These are phyloP conservation scores for Rallus crepitans DNA, from an alignment of 2,797 vertebrate species.

Conservation along the genomic window DNA sequence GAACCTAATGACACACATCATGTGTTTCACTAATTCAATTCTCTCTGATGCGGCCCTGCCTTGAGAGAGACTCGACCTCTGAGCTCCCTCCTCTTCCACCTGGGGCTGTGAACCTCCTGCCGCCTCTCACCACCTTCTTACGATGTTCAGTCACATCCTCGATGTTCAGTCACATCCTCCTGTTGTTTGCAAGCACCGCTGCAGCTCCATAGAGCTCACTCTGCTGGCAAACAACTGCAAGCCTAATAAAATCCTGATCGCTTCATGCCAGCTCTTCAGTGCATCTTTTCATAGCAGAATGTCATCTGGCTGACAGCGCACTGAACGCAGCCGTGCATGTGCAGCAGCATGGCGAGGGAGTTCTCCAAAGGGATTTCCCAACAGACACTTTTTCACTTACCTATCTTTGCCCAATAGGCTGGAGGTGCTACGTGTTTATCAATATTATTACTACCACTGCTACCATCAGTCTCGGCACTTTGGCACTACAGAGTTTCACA, in stretches of 20 bases:
- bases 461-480: not conserved
- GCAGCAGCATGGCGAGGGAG: not conserved
- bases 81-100: not conserved
- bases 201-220: not conserved
- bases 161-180: not conserved
- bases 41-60: not conserved
- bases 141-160: not conserved
- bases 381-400: not conserved
- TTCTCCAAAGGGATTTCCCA: conserved; percentile 20
- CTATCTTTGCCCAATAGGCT: conserved; percentile 26
- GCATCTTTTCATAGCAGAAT: conserved; percentile 13
- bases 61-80: not conserved
- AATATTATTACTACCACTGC: conserved; percentile 7
- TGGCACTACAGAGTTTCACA: not conserved
- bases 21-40: not conserved
- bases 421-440: conserved; percentile 25
- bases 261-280: conserved; percentile 29
- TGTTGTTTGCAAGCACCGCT: not conserved
- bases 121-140: not conserved
- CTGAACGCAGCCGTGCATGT: not conserved
- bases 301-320: not conserved
- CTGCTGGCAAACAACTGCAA: conserved; percentile 3
- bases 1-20: not conserved
- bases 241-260: not conserved
- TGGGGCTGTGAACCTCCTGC: not conserved